These are phyloP conservation scores for Oenanthe melanoleuca DNA, from an alignment of 2,113 vertebrate genomes.

Conservation along the genomic window DNA sequence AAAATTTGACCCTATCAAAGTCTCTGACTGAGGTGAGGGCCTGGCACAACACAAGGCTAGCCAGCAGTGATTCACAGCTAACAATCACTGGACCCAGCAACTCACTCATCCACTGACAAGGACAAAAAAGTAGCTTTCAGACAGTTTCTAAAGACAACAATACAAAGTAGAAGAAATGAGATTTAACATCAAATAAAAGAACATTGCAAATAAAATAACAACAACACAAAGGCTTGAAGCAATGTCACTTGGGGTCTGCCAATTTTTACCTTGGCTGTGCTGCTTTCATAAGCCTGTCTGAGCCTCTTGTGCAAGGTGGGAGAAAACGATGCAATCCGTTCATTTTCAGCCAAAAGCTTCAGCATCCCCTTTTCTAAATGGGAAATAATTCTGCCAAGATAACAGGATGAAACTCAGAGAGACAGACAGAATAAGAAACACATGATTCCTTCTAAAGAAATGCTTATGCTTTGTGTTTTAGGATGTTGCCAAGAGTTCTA, in stretches of 20 bases:
- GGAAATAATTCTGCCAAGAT: constrained; percentile 82
- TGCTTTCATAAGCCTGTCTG: constrained; percentile 83
- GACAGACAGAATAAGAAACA: background rate
- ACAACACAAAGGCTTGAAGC: background rate
- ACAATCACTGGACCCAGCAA: background rate
- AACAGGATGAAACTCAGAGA: background rate
- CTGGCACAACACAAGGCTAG: background rate
- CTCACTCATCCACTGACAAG: background rate
- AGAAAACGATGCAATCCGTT: constrained; percentile 89
- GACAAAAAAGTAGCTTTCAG: background rate
- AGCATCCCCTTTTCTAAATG: constrained; percentile 89
- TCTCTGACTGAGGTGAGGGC: background rate
- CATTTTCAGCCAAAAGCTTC: constrained; percentile 93
- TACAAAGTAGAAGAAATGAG: background rate
- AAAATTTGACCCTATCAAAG: background rate
- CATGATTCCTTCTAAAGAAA: background rate
- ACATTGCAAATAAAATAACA: background rate
- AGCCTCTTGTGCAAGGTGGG: constrained; percentile 84
- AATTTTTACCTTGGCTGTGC: constrained; percentile 85
- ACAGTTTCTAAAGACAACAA: background rate
- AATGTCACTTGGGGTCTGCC: background rate
- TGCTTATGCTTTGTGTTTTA: background rate
- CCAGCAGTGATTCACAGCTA: background rate
- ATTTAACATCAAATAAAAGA: background rate
- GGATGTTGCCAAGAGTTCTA: background rate